Percentiles rank a stretch among this genome's conserved stretches.
Evolutionary conservation across 1,140 invertebrate genomes (phyloP).

Genomic region (Scaptomyza montana): DNA sequence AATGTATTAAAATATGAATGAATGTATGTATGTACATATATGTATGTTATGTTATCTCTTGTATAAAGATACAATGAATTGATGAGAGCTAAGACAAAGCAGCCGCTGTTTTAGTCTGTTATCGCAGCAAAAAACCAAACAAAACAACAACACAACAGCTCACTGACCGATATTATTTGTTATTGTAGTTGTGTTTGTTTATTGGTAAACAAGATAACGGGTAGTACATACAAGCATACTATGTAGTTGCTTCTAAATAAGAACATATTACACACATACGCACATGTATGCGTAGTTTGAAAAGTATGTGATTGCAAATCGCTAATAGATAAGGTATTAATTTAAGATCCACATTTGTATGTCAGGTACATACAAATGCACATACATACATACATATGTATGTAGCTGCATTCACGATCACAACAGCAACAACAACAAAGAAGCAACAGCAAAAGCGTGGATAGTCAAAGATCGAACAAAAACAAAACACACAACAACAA

Average conservation of each 20-base stretch:
- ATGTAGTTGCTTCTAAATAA: constrained; percentile 7
- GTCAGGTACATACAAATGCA: no score
- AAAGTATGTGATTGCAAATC: no score
- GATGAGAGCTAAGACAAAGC: constrained; percentile 22
- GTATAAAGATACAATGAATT: constrained; percentile 23
- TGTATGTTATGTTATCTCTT: background rate
- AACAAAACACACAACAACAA: constrained; percentile 2
- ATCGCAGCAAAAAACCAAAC: background rate
- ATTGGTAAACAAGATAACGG: constrained; percentile 66
- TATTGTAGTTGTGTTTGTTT: constrained; percentile 21
- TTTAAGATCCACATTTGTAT: constrained; percentile 11
- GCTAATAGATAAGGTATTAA: no score
- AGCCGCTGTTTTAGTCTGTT: constrained; percentile 9
- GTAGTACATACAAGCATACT: constrained; percentile 12
- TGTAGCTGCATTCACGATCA: background rate
- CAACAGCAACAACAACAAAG: constrained; percentile 10
- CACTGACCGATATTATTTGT: constrained; percentile 40
- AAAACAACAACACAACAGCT: background rate
- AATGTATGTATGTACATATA: background rate
- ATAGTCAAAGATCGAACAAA: constrained; percentile 18
- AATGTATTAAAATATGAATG: background rate
- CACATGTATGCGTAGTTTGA: constrained; percentile 11
- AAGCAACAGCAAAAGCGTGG: constrained; percentile 19
- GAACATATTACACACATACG: background rate
- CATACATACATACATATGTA: background rate